A percentile compares a stretch with the other conserved stretches of the same genome.
These are phyloP conservation scores for Syrrhaptes paradoxus DNA, from an alignment of 2,113 vertebrate genomes.

Conservation along the genomic window DNA sequence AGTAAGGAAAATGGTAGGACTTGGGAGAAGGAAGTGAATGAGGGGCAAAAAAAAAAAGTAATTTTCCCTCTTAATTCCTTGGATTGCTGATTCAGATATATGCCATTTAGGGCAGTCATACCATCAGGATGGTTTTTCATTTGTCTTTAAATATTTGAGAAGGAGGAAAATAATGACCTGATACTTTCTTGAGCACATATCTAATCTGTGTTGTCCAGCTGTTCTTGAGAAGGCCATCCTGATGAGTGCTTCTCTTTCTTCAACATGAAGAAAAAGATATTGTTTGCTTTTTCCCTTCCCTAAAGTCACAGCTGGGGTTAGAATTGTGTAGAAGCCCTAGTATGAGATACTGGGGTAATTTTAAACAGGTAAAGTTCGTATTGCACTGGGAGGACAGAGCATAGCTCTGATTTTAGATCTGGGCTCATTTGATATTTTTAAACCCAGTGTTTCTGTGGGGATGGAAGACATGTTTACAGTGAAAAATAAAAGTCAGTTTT, in stretches of 20 bases:
- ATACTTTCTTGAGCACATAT: background rate
- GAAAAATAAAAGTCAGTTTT: background rate
- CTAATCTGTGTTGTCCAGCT: background rate
- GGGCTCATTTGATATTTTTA: too few species aligned
- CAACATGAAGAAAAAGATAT: background rate
- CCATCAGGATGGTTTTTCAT: background rate
- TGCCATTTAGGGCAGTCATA: background rate
- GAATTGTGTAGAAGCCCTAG: background rate
- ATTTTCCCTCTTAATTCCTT: background rate
- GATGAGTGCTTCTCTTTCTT: background rate
- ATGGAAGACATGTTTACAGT: too few species aligned
- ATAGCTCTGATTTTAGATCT: too few species aligned
- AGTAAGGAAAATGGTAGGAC: background rate
- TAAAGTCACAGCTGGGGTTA: background rate
- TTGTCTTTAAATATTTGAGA: background rate
- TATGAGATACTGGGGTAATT: background rate
- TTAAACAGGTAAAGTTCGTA: too few species aligned
- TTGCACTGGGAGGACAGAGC: too few species aligned
- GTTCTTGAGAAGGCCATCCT: background rate
- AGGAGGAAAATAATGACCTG: background rate
- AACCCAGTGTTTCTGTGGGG: too few species aligned
- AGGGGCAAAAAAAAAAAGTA: fast-evolving
- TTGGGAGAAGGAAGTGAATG: background rate
- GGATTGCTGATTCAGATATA: background rate
- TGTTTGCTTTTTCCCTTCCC: background rate